Conservation (phyloP, 2,113 vertebrate species). For the Saccopteryx bilineata region DNA sequence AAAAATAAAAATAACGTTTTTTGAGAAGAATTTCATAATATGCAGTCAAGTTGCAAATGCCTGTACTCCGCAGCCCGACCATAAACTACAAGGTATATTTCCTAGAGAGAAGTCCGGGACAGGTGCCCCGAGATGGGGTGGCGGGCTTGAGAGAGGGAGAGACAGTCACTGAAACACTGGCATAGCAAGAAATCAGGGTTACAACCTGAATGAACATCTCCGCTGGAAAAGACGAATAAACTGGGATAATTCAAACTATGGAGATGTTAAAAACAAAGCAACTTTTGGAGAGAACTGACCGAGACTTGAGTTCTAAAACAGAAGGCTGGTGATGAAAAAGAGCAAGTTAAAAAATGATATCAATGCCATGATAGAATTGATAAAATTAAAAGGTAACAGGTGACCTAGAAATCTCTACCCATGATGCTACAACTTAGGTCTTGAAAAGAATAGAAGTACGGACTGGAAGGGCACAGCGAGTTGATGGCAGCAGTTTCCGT, state of each 20-base stretch:
- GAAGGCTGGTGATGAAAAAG: neutral
- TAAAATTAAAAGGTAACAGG: neutral
- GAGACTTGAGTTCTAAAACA: neutral
- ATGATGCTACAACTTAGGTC: neutral
- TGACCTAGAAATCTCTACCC: neutral
- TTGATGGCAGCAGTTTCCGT: neutral
- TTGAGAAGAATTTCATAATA: neutral
- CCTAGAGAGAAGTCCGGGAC: neutral
- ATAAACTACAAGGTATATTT: neutral
- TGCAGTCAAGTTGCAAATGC: neutral
- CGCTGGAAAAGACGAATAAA: neutral
- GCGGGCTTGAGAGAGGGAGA: neutral
- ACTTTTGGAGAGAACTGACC: neutral
- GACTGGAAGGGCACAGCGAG: neutral
- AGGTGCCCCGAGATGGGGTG: neutral
- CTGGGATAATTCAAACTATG: neutral
- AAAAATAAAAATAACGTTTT: no score
- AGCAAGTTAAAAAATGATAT: neutral
- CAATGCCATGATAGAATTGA: neutral
- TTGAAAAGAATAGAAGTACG: neutral
- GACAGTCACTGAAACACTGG: neutral
- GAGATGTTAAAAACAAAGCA: slow-evolving; percentile 8
- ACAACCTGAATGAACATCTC: neutral
- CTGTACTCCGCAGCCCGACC: neutral
- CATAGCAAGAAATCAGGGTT: neutral